phyloP scores from a whole-genome alignment of 2,113 vertebrate species.

The Callocephalon fimbriatum region DNA sequence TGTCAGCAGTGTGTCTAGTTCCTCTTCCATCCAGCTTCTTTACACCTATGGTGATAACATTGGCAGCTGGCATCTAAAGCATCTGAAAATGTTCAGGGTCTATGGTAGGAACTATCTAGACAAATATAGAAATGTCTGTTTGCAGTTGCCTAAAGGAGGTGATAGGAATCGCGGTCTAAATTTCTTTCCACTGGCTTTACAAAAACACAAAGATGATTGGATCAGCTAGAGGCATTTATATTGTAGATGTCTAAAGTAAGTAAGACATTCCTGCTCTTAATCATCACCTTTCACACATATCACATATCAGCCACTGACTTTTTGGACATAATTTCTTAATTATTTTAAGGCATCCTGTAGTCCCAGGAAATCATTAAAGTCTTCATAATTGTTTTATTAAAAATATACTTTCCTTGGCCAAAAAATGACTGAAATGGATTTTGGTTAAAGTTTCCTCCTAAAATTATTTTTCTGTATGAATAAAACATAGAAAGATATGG shows the following conservation, averaged over 20 bases:
- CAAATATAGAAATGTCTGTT: not conserved
- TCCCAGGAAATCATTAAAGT: not conserved
- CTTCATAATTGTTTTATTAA: not conserved
- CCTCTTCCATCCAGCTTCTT: not conserved
- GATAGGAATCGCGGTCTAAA: not conserved
- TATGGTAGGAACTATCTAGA: not conserved
- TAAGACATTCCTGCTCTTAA: not conserved
- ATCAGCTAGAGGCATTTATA: not conserved
- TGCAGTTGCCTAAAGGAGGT: not conserved
- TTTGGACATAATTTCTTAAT: not conserved
- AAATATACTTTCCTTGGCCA: not conserved
- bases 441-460: not conserved
- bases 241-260: not conserved
- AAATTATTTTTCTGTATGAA: not conserved
- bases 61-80: not conserved
- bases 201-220: not conserved
- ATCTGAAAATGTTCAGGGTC: not conserved
- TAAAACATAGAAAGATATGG: not conserved
- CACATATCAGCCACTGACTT: not conserved
- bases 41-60: not conserved
- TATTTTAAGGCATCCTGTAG: not conserved
- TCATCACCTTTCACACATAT: not conserved
- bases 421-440: not conserved
- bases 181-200: not conserved
- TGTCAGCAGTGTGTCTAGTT: not conserved